Percentiles rank a stretch among this genome's conserved stretches.
Conservation (phyloP, 2,888 invertebrate genomes). For the Polydesmus complanatus region DNA sequence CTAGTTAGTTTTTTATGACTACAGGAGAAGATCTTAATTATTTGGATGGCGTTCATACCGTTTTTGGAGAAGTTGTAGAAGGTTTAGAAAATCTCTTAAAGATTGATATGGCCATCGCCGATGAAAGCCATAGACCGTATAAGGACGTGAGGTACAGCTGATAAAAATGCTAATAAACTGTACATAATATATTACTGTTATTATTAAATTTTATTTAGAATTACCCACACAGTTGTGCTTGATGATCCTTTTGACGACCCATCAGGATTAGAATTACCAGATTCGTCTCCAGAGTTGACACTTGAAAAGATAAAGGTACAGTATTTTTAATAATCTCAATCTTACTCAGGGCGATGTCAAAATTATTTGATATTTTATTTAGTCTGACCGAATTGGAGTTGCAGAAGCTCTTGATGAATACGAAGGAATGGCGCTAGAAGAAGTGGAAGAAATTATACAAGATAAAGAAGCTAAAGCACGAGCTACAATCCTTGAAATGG, state of each 20-base stretch:
- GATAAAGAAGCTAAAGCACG: slow-evolving; percentile 89
- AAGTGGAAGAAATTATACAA: slow-evolving; percentile 73
- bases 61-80: slow-evolving; percentile 90
- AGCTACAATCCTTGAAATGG: slow-evolving; percentile 94
- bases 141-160: slow-evolving; percentile 55
- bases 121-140: slow-evolving; percentile 75
- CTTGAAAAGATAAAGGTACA: slow-evolving; percentile 51
- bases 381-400: slow-evolving; percentile 76
- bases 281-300: slow-evolving; percentile 76
- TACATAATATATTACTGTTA: not conserved
- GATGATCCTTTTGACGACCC: slow-evolving; percentile 95
- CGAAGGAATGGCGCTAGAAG: slow-evolving; percentile 65
- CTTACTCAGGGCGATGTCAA: not conserved
- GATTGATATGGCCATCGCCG: slow-evolving; percentile 88
- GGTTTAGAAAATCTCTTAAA: slow-evolving; percentile 73
- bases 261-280: slow-evolving; percentile 56
- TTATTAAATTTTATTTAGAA: slow-evolving; percentile 39
- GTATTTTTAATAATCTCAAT: not conserved
- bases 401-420: slow-evolving; percentile 88
- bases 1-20: slow-evolving; percentile 96
- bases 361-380: slow-evolving; percentile 22
- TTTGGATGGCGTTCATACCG: slow-evolving; percentile 77
- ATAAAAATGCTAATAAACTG: not conserved
- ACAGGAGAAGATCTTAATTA: slow-evolving; percentile 74
- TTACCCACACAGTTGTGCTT: slow-evolving; percentile 88